These are phyloP conservation scores for Oryzias melastigma DNA, from an alignment of 2,113 vertebrate species.

Conservation along the genomic window DNA sequence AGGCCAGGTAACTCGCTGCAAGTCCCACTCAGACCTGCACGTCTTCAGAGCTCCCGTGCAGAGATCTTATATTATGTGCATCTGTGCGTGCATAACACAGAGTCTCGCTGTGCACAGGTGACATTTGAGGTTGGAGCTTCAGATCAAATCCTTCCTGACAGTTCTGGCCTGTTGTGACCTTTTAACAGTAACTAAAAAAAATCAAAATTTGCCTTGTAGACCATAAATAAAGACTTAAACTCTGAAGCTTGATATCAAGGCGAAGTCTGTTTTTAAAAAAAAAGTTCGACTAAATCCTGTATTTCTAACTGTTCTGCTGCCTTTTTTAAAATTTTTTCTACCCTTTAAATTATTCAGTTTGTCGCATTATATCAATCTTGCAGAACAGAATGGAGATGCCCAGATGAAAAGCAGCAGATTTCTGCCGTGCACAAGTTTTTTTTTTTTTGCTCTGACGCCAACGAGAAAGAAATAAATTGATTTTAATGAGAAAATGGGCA, in stretches of 20 bases:
- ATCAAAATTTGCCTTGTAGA: conserved; percentile 20
- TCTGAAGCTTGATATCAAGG: not conserved
- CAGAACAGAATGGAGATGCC: not conserved
- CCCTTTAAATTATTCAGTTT: not conserved
- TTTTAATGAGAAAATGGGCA: conserved; percentile 25
- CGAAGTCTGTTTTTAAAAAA: no score
- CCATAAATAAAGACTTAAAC: not conserved
- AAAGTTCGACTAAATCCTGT: no score
- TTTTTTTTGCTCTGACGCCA: conserved; percentile 34
- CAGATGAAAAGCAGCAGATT: conserved; percentile 15
- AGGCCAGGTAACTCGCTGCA: conserved; percentile 80
- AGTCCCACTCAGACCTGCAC: not conserved
- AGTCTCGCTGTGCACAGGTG: conserved; percentile 21
- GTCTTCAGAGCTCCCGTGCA: not conserved
- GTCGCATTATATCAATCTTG: not conserved
- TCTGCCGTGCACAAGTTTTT: conserved; percentile 15
- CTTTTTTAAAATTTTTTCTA: no score
- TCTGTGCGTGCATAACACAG: conserved; percentile 31
- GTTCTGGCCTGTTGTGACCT: conserved; percentile 18
- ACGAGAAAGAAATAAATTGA: conserved; percentile 31
- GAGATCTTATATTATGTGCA: not conserved
- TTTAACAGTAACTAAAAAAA: conserved; percentile 3
- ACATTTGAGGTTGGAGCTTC: conserved; percentile 43
- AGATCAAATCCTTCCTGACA: conserved; percentile 34
- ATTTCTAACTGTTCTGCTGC: no score